These are phyloP conservation scores for Thripadectes ignobilis DNA, from an alignment of 2,797 vertebrate genomes.

Conservation along the genomic window DNA sequence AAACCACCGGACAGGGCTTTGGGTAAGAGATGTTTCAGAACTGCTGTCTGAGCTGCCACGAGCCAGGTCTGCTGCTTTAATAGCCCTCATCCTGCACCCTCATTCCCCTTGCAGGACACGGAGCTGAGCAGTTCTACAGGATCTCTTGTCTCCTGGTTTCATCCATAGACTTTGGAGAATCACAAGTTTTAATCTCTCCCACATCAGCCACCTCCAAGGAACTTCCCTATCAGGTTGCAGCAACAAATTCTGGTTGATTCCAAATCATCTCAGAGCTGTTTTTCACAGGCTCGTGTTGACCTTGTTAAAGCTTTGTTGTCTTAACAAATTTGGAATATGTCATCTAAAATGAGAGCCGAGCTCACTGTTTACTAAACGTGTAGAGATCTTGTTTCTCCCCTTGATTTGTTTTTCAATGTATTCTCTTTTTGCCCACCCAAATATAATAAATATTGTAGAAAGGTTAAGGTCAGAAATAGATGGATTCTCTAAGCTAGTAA, in stretches of 20 bases:
- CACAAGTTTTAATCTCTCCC: neutral
- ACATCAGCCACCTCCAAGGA: neutral
- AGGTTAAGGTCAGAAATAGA: constrained; percentile 61
- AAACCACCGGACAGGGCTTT: rapidly evolving
- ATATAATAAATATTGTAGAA: constrained; percentile 14
- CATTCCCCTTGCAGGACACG: rapidly evolving
- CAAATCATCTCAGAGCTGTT: neutral
- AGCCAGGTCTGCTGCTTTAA: neutral
- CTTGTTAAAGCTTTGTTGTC: constrained; percentile 12
- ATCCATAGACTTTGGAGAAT: neutral
- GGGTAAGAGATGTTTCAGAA: neutral
- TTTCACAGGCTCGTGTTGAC: constrained; percentile 5
- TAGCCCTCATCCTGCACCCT: neutral
- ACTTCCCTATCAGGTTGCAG: neutral
- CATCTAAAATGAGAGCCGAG: neutral
- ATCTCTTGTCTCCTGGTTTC: neutral
- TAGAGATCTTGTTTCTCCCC: constrained; percentile 7
- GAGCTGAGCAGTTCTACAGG: neutral
- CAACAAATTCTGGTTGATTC: neutral
- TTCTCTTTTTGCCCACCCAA: neutral
- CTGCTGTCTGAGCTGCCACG: rapidly evolving
- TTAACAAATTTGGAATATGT: constrained; percentile 24
- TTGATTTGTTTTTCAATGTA: neutral
- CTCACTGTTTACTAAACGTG: neutral
- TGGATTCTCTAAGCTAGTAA: constrained; percentile 14